Percentiles rank a stretch among this genome's conserved stretches.
These are phyloP conservation scores for Tretioscincus oriximinensis DNA, from an alignment of 2,113 vertebrate genomes.

Conservation along the genomic window DNA sequence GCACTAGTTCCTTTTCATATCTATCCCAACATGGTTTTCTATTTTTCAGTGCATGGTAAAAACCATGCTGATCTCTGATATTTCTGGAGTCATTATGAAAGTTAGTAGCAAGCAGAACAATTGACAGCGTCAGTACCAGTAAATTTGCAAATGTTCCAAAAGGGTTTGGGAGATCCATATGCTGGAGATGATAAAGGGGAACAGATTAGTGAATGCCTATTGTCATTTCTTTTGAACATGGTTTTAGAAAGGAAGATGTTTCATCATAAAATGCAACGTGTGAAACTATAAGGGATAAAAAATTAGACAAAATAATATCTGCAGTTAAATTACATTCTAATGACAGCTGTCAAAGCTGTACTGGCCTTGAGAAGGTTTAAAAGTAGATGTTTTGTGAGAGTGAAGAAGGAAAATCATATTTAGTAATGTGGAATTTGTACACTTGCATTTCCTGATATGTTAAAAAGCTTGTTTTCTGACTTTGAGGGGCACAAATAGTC, in stretches of 20 bases:
- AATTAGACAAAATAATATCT: not conserved
- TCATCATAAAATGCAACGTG: not conserved
- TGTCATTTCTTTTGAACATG: not conserved
- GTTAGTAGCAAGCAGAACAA: not conserved
- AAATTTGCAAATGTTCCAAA: not conserved
- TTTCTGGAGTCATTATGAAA: not conserved
- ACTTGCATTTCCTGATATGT: no score
- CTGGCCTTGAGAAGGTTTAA: not conserved
- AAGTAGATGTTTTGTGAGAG: no score
- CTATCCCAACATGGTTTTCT: not conserved
- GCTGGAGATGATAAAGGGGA: not conserved
- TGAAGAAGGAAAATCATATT: not conserved
- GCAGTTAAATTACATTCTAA: not conserved
- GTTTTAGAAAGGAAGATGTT: not conserved
- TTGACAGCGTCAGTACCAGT: not conserved
- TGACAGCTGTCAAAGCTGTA: not conserved
- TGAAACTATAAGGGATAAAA: not conserved
- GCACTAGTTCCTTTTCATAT: no score
- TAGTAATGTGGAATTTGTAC: no score
- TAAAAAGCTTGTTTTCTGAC: no score
- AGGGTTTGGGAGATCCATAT: not conserved
- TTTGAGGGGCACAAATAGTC: no score
- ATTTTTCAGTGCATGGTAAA: not conserved
- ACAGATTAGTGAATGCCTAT: not conserved
- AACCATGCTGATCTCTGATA: not conserved